These are phyloP conservation scores for Cheilinus undulatus DNA, from an alignment of 2,113 vertebrate species.

Conservation along the genomic window DNA sequence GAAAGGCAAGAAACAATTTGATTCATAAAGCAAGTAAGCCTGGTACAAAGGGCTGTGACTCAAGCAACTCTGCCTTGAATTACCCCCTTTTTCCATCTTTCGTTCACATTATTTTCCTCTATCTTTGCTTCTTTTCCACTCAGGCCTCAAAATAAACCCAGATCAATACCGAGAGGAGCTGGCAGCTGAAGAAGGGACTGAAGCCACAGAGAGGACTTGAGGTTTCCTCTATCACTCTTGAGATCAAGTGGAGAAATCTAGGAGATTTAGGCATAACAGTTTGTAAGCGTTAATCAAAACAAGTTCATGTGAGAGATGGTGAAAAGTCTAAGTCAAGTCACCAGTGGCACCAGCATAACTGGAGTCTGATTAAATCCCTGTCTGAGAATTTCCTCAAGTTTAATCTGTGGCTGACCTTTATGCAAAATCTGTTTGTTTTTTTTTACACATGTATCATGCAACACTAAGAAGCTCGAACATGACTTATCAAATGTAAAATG, in stretches of 20 bases:
- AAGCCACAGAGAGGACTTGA: constrained; percentile 19
- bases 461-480: neutral
- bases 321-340: neutral
- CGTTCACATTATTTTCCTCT: constrained; percentile 17
- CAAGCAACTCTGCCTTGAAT: neutral
- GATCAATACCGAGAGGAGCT: constrained; percentile 47
- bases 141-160: constrained; percentile 42
- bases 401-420: neutral
- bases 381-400: neutral
- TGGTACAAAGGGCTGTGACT: neutral
- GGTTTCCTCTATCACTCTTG: constrained; percentile 15
- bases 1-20: neutral
- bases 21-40: neutral
- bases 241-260: constrained; percentile 13
- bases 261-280: neutral
- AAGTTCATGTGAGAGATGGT: constrained; percentile 1
- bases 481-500: neutral
- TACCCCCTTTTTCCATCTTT: neutral
- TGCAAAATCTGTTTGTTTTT: neutral
- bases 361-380: neutral
- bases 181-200: constrained; percentile 23
- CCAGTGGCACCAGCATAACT: neutral
- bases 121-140: constrained; percentile 12
- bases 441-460: too few relatives aligned
- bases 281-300: constrained; percentile 7